Percentiles rank a stretch among this genome's conserved stretches.
phyloP scores from a whole-genome alignment of 2,797 vertebrate genomes.

The Neostethus bicornis region DNA sequence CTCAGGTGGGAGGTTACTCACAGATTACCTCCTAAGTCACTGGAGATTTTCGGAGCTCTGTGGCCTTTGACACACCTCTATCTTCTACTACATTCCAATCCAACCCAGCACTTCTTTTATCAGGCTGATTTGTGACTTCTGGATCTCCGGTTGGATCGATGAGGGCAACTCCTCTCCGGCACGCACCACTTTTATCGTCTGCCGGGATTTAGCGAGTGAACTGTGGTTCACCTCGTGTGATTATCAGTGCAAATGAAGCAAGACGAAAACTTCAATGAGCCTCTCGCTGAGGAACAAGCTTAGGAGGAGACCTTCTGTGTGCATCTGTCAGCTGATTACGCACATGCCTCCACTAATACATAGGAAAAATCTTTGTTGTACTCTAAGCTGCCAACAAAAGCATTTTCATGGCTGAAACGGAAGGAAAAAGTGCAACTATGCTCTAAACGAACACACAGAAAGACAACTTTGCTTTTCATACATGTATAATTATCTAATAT shows the following conservation, averaged over 20 bases:
- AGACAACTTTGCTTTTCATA: conserved; percentile 11
- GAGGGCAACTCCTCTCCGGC: conserved; percentile 41
- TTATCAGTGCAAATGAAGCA: conserved; percentile 77
- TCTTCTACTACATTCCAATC: conserved; percentile 71
- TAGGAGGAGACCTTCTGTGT: conserved; percentile 48
- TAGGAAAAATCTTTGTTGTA: conserved; percentile 28
- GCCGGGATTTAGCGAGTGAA: conserved; percentile 57
- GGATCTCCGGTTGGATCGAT: conserved; percentile 44
- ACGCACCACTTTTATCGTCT: conserved; percentile 63
- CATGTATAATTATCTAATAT: too few relatives aligned
- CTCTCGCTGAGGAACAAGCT: conserved; percentile 64
- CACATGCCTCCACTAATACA: conserved; percentile 54
- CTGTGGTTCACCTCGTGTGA: conserved; percentile 63
- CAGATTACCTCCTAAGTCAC: conserved; percentile 61
- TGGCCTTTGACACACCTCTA: conserved; percentile 69
- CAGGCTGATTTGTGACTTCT: conserved; percentile 69
- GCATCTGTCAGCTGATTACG: conserved; percentile 62
- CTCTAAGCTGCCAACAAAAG: conserved; percentile 30
- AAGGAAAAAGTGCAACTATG: conserved; percentile 22
- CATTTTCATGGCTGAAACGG: conserved; percentile 28
- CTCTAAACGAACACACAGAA: conserved; percentile 2
- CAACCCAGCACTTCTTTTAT: conserved; percentile 66
- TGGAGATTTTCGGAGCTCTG: conserved; percentile 49
- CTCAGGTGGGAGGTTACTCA: conserved; percentile 30
- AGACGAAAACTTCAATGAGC: conserved; percentile 65